Evolutionary conservation across 2,797 vertebrate genomes (phyloP).

Genomic region (Pyrocephalus nanus): DNA sequence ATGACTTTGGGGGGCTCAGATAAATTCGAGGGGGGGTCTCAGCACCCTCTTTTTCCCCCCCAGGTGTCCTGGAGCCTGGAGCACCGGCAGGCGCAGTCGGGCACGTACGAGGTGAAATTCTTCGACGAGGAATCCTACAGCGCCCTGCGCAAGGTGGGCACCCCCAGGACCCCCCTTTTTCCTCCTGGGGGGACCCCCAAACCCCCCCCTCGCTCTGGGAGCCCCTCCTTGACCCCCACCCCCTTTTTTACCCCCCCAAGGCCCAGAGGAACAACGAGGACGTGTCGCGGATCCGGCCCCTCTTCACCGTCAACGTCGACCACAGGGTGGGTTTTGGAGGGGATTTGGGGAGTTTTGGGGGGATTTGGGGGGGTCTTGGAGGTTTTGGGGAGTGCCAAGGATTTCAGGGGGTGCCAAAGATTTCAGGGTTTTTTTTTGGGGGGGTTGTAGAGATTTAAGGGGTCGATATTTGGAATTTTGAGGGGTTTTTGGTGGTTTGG

Average conservation of each 20-base stretch:
- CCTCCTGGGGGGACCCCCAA: too few species aligned
- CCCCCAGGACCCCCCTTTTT: background rate
- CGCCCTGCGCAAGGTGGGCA: slow-evolving; percentile 83
- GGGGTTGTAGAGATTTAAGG: too few species aligned
- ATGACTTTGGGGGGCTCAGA: too few species aligned
- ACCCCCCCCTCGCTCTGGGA: too few species aligned
- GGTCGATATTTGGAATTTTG: too few species aligned
- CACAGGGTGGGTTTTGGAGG: slow-evolving; percentile 79
- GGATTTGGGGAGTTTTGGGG: too few species aligned
- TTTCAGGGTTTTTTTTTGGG: too few species aligned
- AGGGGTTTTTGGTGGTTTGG: background rate
- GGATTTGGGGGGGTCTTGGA: too few species aligned
- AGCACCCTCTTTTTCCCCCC: background rate
- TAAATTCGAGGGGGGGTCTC: too few species aligned
- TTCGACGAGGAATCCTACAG: slow-evolving; percentile 95
- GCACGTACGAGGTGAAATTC: slow-evolving; percentile 92
- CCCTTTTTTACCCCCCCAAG: slow-evolving; percentile 60
- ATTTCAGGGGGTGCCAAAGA: too few species aligned
- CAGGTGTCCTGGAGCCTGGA: slow-evolving; percentile 93
- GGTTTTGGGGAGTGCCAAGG: too few species aligned
- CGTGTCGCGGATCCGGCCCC: slow-evolving; percentile 84
- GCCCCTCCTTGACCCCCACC: background rate
- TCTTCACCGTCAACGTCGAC: slow-evolving; percentile 91
- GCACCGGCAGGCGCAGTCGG: slow-evolving; percentile 88
- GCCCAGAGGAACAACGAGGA: slow-evolving; percentile 94